These are phyloP conservation scores for Mus minutoides DNA, from an alignment of 2,797 vertebrate species.

Conservation along the genomic window DNA sequence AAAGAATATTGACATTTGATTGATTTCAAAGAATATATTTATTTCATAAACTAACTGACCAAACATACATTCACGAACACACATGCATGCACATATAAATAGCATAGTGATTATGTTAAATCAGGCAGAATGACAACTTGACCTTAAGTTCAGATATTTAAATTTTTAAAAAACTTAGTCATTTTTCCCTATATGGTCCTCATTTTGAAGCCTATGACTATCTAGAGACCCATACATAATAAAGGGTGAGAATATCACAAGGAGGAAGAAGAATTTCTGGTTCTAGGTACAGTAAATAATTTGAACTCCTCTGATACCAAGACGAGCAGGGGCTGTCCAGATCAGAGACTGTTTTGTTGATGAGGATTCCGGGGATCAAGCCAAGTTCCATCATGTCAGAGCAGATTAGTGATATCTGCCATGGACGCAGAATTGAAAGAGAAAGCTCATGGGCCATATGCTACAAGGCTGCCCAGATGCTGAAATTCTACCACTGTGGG, in stretches of 20 bases:
- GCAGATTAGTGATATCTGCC: constrained; percentile 39
- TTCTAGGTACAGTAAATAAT: background rate
- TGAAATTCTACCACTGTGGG: background rate
- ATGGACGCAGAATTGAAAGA: background rate
- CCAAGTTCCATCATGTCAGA: background rate
- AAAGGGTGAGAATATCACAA: background rate
- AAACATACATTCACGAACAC: background rate
- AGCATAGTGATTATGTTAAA: background rate
- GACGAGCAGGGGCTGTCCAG: background rate
- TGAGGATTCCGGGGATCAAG: background rate
- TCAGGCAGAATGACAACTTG: background rate
- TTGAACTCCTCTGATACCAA: background rate
- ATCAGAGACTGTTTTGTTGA: background rate
- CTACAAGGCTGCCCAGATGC: background rate
- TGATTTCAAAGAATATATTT: background rate
- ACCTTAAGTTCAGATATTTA: background rate
- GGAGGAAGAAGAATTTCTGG: background rate
- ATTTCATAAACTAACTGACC: constrained; percentile 1
- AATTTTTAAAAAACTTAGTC: background rate
- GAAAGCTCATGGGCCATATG: background rate
- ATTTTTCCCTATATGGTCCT: background rate
- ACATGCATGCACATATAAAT: background rate
- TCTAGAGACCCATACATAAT: background rate
- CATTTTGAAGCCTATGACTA: constrained; percentile 17
- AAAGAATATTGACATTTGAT: background rate